Base-by-base conservation (phyloP, 2,113 vertebrate species). In the Leiothrix lutea region DNA sequence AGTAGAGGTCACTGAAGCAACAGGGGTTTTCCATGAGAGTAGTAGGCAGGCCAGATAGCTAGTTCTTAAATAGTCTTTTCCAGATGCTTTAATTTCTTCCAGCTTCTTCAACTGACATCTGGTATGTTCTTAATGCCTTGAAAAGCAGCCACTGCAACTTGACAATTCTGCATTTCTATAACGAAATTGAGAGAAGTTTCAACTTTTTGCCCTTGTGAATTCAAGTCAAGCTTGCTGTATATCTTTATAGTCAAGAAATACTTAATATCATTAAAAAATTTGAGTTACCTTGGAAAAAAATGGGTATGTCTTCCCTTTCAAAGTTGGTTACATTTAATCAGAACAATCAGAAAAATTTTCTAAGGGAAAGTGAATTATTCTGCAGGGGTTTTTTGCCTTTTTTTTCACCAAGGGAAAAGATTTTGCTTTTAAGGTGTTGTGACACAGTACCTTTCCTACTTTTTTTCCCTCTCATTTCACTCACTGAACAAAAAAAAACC, bases 341-440 rank as follows among this genome's bases (percentile, higher is more conserved):
- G 62, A 81, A 66, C 3, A 75, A 40, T 51, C 26, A 56, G 45
- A 81, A 87, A 16, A 0, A 0, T 26, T 65, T 65, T 70, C 56
- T 66, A 36, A 70, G n/a, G 65, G 14, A 42, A 85, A 71, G 6
- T 18, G 2, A 82, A 64, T 45, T 38, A 31, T 71, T 88, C 51
- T 35, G 18, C 10, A 14, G 31, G 8, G 0, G n/a, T n/a, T 0
- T 62, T 81, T 78, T 53, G 6, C 1, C 12, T 14, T 81, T 80
- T 88, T 65, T 50, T 8, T 45, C 45, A 44, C 6, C 10, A 26
- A 62, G 20, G 14, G 6, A n/a, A 54, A 91, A 83, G 21, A 29
- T 5, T n/a, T 40, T 47, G 50, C 5, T 3, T 61, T 69, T 65
- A 72, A 73, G 33, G 6, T 78, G 28, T 40, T 50, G 6, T 22